Percentiles rank a stretch among this genome's conserved stretches.
These are phyloP conservation scores for Corvus moneduloides DNA, from an alignment of 2,113 vertebrate species.

Conservation along the genomic window DNA sequence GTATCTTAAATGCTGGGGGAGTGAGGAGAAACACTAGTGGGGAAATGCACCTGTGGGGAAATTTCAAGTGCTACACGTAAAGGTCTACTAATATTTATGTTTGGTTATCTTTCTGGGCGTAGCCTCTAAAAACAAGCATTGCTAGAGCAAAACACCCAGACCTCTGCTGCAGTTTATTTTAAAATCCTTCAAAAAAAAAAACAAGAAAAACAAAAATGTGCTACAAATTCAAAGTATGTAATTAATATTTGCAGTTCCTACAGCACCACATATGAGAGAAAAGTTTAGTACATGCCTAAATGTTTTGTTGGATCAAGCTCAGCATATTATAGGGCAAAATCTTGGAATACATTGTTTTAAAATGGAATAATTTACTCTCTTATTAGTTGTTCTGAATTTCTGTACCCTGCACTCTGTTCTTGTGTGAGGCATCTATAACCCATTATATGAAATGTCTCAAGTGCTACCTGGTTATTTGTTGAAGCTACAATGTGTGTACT, in stretches of 20 bases:
- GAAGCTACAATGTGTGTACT: background rate
- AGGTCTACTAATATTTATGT: background rate
- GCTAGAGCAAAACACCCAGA: background rate
- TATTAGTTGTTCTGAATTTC: background rate
- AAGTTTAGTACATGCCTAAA: background rate
- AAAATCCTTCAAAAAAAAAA: background rate
- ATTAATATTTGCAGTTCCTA: background rate
- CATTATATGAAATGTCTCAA: background rate
- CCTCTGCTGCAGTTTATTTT: background rate
- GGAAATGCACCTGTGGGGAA: background rate
- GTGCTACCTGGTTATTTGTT: background rate
- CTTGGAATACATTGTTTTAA: background rate
- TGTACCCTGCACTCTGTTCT: background rate
- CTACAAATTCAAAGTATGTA: background rate
- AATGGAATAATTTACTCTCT: background rate
- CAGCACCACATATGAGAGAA: background rate
- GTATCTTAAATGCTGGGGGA: background rate
- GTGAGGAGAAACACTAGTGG: background rate
- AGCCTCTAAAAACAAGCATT: background rate
- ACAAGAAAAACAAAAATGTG: background rate
- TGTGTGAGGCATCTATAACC: background rate
- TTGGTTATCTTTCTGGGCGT: background rate
- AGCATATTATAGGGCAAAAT: background rate
- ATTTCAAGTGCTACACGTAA: fast-evolving
- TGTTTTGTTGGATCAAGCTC: background rate